Conservation (phyloP, 1,140 invertebrate species). For the Episyrphus balteatus region DNA sequence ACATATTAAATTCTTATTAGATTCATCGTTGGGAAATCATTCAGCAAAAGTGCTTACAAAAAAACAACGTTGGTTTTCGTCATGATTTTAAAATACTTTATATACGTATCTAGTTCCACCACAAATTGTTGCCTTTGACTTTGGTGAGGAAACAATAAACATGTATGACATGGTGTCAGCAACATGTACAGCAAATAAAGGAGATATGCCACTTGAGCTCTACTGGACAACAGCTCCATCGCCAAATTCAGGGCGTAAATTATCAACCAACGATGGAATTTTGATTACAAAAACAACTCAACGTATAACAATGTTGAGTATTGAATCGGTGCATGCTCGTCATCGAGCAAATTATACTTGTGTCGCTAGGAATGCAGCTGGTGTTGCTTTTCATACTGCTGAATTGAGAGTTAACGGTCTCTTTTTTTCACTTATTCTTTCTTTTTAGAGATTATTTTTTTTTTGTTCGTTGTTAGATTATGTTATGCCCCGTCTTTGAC, state of each 20-base stretch:
- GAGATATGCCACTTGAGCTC: constrained; percentile 70
- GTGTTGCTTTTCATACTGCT: constrained; percentile 56
- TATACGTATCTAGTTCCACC: constrained; percentile 44
- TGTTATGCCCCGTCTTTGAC: not conserved
- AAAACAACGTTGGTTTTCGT: not conserved
- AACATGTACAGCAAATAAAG: constrained; percentile 73
- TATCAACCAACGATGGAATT: constrained; percentile 38
- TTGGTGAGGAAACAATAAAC: constrained; percentile 58
- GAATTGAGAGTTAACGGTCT: constrained; percentile 55
- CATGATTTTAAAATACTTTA: not conserved
- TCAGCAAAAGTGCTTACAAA: no score
- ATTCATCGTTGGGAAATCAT: no score
- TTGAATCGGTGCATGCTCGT: constrained; percentile 49
- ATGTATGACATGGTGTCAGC: constrained; percentile 58
- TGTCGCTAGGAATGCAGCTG: constrained; percentile 63
- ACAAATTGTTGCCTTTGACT: constrained; percentile 57
- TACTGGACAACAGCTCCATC: constrained; percentile 47
- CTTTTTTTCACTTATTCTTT: constrained; percentile 6
- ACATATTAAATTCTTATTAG: no score
- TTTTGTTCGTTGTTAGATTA: not conserved
- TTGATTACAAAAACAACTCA: constrained; percentile 49
- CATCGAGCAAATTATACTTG: constrained; percentile 63
- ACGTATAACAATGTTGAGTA: constrained; percentile 54
- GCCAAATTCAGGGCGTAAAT: constrained; percentile 18
- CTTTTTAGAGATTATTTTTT: constrained; percentile 6